Evolutionary conservation across 2,113 vertebrate genomes (phyloP).

Genomic region (Aegotheles bennettii): DNA sequence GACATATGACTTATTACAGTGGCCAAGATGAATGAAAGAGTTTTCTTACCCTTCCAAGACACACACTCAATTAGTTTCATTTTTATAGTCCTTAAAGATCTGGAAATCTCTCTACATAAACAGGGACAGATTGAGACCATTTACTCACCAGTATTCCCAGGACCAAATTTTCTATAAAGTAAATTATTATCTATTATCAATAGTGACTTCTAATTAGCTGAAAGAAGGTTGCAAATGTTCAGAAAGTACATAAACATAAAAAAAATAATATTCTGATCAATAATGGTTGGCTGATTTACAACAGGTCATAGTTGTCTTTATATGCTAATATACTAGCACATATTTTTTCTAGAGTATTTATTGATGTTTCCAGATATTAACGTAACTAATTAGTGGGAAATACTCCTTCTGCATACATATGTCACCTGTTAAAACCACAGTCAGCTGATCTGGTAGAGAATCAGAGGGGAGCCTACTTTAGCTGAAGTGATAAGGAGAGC

Average conservation of each 20-base stretch:
- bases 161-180: neutral
- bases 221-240: neutral
- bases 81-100: neutral
- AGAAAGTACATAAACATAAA: neutral
- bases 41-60: neutral
- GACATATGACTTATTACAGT: neutral
- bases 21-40: neutral
- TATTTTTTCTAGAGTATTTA: neutral
- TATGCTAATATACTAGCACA: neutral
- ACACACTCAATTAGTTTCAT: neutral
- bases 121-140: neutral
- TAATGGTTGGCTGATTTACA: neutral
- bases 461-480: neutral
- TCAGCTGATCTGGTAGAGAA: neutral
- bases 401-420: neutral
- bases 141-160: neutral
- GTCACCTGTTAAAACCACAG: neutral
- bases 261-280: neutral
- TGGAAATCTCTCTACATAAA: neutral
- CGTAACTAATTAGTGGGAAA: neutral
- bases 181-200: neutral
- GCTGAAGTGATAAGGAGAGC: neutral
- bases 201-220: neutral
- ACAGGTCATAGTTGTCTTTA: neutral
- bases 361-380: neutral